Percentiles rank a stretch among this genome's conserved stretches.
These are phyloP conservation scores for Drosophila anomelani DNA, from an alignment of 2,888 invertebrate genomes.

Conservation along the genomic window DNA sequence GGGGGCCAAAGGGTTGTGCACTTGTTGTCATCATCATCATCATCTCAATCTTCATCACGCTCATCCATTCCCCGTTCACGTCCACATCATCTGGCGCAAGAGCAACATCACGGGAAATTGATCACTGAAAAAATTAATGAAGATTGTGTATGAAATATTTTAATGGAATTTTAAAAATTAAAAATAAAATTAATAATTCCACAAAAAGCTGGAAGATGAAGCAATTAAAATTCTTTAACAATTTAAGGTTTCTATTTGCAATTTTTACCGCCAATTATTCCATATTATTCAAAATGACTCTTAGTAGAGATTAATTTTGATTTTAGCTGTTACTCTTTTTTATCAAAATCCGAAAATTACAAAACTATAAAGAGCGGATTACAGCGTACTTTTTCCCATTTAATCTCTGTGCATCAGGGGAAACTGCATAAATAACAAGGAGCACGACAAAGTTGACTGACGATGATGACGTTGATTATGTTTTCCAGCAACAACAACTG, in stretches of 20 bases:
- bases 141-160: too few species aligned
- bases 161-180: neutral
- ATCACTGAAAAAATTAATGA: neutral
- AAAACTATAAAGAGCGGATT: neutral
- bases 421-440: constrained; percentile 41
- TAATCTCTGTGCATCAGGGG: constrained; percentile 8
- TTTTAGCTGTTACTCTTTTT: neutral
- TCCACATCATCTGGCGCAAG: constrained; percentile 26
- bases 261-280: neutral
- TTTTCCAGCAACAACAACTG: constrained; percentile 40
- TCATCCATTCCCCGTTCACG: constrained; percentile 11
- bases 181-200: neutral
- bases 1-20: constrained; percentile 73
- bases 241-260: neutral
- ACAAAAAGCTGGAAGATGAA: neutral
- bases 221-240: neutral
- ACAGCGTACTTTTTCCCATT: neutral
- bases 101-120: constrained; percentile 9
- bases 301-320: too few species aligned
- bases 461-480: constrained; percentile 65
- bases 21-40: constrained; percentile 68
- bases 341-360: neutral
- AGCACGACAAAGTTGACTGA: constrained; percentile 43
- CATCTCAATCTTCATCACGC: constrained; percentile 51
- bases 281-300: neutral